Base-by-base conservation (phyloP, 2,113 vertebrate genomes). In the Notarius quadriscutis region DNA sequence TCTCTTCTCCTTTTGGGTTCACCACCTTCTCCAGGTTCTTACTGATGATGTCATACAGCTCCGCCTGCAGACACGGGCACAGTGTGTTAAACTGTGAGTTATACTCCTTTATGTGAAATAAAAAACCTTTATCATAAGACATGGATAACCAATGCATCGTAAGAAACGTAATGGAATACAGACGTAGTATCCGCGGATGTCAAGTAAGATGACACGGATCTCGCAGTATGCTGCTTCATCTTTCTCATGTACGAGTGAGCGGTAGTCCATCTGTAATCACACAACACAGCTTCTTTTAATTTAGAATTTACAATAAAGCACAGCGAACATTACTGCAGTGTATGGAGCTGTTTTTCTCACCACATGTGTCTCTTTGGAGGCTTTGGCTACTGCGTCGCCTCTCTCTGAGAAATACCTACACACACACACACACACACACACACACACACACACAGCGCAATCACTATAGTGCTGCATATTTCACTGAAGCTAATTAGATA, bases 1-100 rank as follows among this genome's bases (percentile, higher is more conserved):
- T 98, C 92, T 97, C 97, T 89, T 97, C 97, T 91, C 97, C 97
- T 91, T 98, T 98, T 0, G 97, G 97, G 22, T 97, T 97, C 81
- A 95, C 96, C 86, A 98, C 95, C 90, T 97, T 96, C 91, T 97
- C 97, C 86, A 95, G 92, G 57, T 97, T 98, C 93, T 96, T 97
- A 92, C 51, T 94, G 93, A 97, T 94, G 92, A 97, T 96, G 91
- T 97, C 96, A 85, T 97, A 97, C 17, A 98, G 92, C 89, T 98
- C 97, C 2, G 96, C 95, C 97, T 97, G 67, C 3, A 0, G 48
- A 67, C 20, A n/a, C 34, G 0, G 34, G 7, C 48, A 48, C 58
- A 17, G 41, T 11, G 10, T 14, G 41, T 74, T 48, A 22, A 0
- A 20, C 34, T 48, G 34, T 41, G 41, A 41, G 15, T 48, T 17